Percentiles rank a stretch among this genome's conserved stretches.
These are phyloP conservation scores for Holothuria leucospilota DNA, from an alignment of 53 echinoderm and acorn worm genomes.

Conservation along the genomic window DNA sequence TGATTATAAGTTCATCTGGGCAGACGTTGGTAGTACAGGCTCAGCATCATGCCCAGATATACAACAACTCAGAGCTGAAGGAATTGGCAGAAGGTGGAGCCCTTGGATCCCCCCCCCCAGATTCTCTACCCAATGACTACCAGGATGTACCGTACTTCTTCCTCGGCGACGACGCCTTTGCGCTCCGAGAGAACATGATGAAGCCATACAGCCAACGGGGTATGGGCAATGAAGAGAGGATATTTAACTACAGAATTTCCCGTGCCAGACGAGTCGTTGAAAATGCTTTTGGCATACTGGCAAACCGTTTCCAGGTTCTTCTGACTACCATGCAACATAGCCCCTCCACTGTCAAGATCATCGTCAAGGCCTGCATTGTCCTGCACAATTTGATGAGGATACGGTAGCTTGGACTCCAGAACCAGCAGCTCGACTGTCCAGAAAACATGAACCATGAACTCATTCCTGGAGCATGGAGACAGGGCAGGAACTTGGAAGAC, in stretches of 20 bases:
- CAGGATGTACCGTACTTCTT: too few relatives aligned
- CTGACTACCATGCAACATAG: conserved; percentile 40
- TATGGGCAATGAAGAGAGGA: neutral
- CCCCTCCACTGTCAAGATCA: conserved; percentile 22
- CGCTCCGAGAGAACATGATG: conserved; percentile 34
- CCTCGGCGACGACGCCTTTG: too few relatives aligned
- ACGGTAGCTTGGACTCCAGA: conserved; percentile 40
- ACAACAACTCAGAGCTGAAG: too few relatives aligned
- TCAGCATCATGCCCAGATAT: too few relatives aligned
- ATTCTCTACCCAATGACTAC: too few relatives aligned
- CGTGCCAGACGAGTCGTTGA: conserved; percentile 40
- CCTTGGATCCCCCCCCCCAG: too few relatives aligned
- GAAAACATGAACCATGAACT: conserved; percentile 26
- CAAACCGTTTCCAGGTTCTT: conserved; percentile 45
- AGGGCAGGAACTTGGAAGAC: too few relatives aligned
- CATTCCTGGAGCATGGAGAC: conserved; percentile 54
- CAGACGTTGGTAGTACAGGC: too few relatives aligned
- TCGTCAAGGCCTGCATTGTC: conserved; percentile 33
- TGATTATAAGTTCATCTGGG: too few relatives aligned
- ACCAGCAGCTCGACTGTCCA: conserved; percentile 28
- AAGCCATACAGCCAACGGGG: conserved; percentile 24
- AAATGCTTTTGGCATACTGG: conserved; percentile 38
- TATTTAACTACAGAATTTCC: conserved; percentile 48
- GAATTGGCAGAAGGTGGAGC: too few relatives aligned
- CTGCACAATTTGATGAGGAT: conserved; percentile 52